phyloP scores from a whole-genome alignment of 2,113 vertebrate genomes.

The Percina caprodes region DNA sequence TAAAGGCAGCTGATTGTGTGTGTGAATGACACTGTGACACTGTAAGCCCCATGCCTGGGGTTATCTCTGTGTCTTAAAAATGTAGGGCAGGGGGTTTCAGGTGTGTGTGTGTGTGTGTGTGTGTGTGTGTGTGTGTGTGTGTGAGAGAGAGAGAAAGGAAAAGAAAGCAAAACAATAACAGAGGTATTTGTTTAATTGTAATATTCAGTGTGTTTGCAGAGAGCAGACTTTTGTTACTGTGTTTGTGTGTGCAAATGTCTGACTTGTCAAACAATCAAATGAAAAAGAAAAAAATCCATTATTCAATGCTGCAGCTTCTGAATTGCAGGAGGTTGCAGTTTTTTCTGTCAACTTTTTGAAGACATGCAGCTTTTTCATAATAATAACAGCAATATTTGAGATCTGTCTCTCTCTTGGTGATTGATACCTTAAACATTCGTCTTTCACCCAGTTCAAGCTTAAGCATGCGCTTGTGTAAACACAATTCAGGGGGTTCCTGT shows the following conservation, averaged over 20 bases:
- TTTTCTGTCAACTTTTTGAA: neutral
- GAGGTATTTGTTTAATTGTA: slow-evolving; percentile 24
- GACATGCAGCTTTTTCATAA: neutral
- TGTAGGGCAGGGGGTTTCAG: slow-evolving; percentile 35
- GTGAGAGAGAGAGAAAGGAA: slow-evolving; percentile 17
- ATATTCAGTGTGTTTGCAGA: slow-evolving; percentile 14
- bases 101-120: slow-evolving; percentile 31
- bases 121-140: too few relatives aligned
- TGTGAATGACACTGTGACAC: slow-evolving; percentile 35
- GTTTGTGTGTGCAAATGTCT: neutral
- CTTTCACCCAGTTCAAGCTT: slow-evolving; percentile 1
- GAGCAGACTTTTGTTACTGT: neutral
- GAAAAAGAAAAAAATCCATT: neutral
- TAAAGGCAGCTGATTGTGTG: slow-evolving; percentile 45
- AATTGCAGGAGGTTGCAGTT: slow-evolving; percentile 1
- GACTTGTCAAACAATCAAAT: neutral
- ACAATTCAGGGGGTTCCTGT: slow-evolving; percentile 13
- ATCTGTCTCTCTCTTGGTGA: neutral
- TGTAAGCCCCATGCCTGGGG: slow-evolving; percentile 4
- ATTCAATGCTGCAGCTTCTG: slow-evolving; percentile 7
- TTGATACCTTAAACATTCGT: neutral
- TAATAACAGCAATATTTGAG: neutral
- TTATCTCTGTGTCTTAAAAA: slow-evolving; percentile 43
- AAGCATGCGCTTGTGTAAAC: slow-evolving; percentile 6
- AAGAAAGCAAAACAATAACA: neutral